Percentiles rank a stretch among this genome's conserved stretches.
Evolutionary conservation across 2,888 invertebrate species (phyloP).

Genomic region (Volucella bombylans): DNA sequence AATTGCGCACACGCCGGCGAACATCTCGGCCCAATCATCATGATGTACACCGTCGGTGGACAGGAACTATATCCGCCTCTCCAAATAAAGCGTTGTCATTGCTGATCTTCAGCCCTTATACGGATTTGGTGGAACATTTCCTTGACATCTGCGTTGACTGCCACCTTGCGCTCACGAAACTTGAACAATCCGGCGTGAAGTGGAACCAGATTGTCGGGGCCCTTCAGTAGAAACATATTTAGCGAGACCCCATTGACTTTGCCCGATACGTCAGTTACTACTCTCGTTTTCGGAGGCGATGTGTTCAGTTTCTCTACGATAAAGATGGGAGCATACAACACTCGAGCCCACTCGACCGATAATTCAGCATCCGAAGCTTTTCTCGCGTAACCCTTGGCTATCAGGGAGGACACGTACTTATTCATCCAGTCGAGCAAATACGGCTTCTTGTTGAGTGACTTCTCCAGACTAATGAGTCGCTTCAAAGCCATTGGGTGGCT

Average conservation of each 20-base stretch:
- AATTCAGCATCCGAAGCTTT: constrained; percentile 41
- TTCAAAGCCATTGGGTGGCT: no score
- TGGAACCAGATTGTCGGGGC: constrained; percentile 50
- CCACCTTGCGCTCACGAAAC: constrained; percentile 29
- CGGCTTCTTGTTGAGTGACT: background rate
- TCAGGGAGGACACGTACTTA: background rate
- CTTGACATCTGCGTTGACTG: constrained; percentile 36
- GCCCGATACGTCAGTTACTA: constrained; percentile 61
- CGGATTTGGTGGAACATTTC: constrained; percentile 36
- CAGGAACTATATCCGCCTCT: constrained; percentile 59
- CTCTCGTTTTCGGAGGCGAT: constrained; percentile 26
- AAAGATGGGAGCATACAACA: constrained; percentile 76
- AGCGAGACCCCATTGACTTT: no score
- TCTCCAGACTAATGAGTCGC: no score
- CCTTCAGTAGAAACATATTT: constrained; percentile 60
- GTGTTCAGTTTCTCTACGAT: constrained; percentile 47
- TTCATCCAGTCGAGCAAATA: constrained; percentile 44
- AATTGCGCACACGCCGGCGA: no score
- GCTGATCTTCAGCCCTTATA: no score
- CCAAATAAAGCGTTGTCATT: constrained; percentile 41
- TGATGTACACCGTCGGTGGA: constrained; percentile 6
- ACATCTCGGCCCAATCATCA: no score
- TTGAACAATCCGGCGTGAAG: constrained; percentile 41
- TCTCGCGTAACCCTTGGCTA: background rate
- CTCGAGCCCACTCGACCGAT: constrained; percentile 31